phyloP scores from a whole-genome alignment of 2,113 vertebrate species.

The Pontoporia blainvillei region DNA sequence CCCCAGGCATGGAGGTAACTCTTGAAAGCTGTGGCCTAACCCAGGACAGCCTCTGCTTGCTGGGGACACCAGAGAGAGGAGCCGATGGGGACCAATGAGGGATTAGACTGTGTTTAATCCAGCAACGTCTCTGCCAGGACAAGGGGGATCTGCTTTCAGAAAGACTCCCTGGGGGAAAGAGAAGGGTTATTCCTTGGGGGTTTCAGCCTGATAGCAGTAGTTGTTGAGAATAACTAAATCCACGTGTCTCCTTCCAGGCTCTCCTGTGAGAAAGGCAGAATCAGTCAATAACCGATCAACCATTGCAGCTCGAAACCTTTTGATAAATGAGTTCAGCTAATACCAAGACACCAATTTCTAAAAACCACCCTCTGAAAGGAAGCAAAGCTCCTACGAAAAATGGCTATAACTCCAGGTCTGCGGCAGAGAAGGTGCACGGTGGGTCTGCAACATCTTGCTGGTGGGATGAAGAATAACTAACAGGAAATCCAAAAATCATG shows the following conservation, averaged over 20 bases:
- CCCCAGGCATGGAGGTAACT: neutral
- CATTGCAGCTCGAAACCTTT: neutral
- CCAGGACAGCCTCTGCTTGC: neutral
- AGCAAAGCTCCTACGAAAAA: too few relatives aligned
- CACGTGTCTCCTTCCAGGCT: neutral
- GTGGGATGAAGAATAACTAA: neutral
- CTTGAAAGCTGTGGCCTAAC: neutral
- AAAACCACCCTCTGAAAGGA: neutral
- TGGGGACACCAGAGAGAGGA: too few relatives aligned
- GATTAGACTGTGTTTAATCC: neutral
- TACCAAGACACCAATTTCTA: neutral
- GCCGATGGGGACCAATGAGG: neutral
- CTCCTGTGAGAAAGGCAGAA: neutral
- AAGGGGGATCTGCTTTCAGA: neutral
- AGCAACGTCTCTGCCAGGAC: neutral
- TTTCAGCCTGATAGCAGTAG: neutral
- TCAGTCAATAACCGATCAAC: neutral
- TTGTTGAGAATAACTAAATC: neutral
- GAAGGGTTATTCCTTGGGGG: neutral
- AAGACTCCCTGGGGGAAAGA: neutral
- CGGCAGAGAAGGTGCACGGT: fast-evolving
- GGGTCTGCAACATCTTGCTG: neutral
- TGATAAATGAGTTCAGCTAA: neutral
- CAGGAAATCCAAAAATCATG: neutral
- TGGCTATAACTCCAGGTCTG: fast-evolving